Percentiles rank a stretch among this genome's conserved stretches.
Evolutionary conservation across 2,113 vertebrate genomes (phyloP).

Genomic region (Centropus bengalensis): DNA sequence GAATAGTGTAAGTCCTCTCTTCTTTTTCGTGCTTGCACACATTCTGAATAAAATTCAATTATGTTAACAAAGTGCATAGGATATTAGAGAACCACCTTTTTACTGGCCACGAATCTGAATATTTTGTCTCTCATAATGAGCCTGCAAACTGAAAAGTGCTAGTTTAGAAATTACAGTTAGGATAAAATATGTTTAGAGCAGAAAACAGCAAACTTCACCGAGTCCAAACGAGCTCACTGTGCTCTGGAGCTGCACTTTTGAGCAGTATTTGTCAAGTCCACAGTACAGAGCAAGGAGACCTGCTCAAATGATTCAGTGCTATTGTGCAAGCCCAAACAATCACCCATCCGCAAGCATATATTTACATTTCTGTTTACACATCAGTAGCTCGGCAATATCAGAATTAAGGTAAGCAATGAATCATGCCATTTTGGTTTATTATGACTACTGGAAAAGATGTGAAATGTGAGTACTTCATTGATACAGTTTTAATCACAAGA

Average conservation of each 20-base stretch:
- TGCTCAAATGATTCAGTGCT: constrained; percentile 15
- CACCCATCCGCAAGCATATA: neutral
- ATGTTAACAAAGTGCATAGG: neutral
- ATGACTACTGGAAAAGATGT: neutral
- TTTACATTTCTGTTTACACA: constrained; percentile 31
- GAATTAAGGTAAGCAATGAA: constrained; percentile 1
- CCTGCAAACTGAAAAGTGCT: neutral
- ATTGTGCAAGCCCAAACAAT: constrained; percentile 39
- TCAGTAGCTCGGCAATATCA: constrained; percentile 23
- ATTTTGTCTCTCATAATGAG: neutral
- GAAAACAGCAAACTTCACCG: neutral
- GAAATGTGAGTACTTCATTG: neutral
- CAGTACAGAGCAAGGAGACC: constrained; percentile 13
- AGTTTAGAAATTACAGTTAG: neutral
- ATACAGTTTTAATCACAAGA: neutral
- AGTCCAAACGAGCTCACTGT: neutral
- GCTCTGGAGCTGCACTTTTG: neutral
- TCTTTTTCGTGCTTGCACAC: neutral
- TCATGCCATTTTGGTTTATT: neutral
- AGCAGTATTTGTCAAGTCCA: neutral
- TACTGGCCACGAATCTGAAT: neutral
- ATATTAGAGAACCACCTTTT: neutral
- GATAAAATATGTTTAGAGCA: neutral
- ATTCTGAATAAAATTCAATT: neutral
- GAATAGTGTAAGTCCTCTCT: neutral